Evolutionary conservation across 2,113 vertebrate species (phyloP), one percentile per base, ranked within the genome.

Genomic region (Shinisaurus crocodilurus): DNA sequence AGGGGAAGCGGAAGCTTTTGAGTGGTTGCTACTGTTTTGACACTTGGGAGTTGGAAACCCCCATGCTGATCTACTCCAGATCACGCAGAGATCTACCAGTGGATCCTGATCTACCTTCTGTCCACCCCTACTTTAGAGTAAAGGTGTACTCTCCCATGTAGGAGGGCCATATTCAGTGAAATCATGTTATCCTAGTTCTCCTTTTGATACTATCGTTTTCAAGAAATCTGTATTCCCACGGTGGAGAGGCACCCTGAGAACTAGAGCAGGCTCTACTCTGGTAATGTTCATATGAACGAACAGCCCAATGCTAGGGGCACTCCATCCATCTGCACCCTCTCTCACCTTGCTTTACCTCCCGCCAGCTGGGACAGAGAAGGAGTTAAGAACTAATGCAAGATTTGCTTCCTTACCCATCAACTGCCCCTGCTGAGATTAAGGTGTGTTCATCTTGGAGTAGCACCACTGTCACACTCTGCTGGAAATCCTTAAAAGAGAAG

Each of bases 391-490:
- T 48, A 32, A 54, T 67, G 27, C 7, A 45, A 54, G 18, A 67
- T 54, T 60, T 88, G 48, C 63, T 29, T 95, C 79, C 97, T 98
- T 97, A 99, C 99, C 99, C 98, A 91, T 99, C 99, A 65, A 99
- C 99, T 12, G 99, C 99, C 92, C 99, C 99, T 2, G 99, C 98
- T 43, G 99, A 99, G 90, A 99, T 97, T 89, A 99, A 97, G 2
- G 97, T 99, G 94, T 99, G 97, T 84, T 99, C 97, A 1, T 99
- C 98, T 87, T 97, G 98, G 96, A 99, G 98, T 90, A 99, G 93
- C 92, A 99, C 99, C 90, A 98, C 99, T 0, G 99, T 99, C 85
- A 99, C 99, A 63, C 99, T 99, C 95, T 99, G 99, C 95, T 99
- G 98, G 87, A 98, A 98, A 93, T 99, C 99, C 99, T 99, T 94